Evolutionary conservation across 2,113 vertebrate genomes (phyloP), one percentile per base, ranked within the genome.

Genomic region (Megaleporinus macrocephalus): DNA sequence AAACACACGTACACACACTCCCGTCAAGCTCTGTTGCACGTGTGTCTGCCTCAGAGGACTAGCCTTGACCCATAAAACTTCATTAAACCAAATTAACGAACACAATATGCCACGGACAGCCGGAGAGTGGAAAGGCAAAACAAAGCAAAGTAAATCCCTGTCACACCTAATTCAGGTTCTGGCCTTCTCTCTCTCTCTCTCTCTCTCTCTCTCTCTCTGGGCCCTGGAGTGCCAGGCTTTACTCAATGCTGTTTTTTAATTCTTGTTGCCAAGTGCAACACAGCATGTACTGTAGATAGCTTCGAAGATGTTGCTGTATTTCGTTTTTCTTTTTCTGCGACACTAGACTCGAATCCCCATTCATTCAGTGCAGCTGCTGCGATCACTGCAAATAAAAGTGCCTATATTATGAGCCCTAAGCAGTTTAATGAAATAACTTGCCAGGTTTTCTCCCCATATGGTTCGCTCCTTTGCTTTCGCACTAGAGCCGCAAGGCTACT

Each of bases 1-100:
- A 33, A 1, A 0, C 33, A 22, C 15, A 68, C 69, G 65, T 47
- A 12, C 65, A 41, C 62, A 29, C 73, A 57, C n/a, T 22, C 3
- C 14, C 22, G 20, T 33, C 20, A 49, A 53, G 44, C 44, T 30
- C 75, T 13, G 75, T 27, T 78, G 36, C 59, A 3, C n/a, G 24
- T 81, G 33, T 44, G 49, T 68, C 6, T 15, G 26, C 66, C 51
- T 75, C 63, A 29, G 63, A 59, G 41, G 41, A 51, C 51, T 27
- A 30, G 33, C 51, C 24, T n/a, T 72, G 27, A 51, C 57, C 26
- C 70, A 49, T 80, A 63, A 73, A 73, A 47, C 22, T 12, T 61
- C 73, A 76, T 62, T n/a, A 69, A 47, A 22, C 4, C 18, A 82
- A 82, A 75, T 82, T 22, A 82, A 69, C 66, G 33, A 69, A 44